Percentiles rank a stretch among this genome's conserved stretches.
These are phyloP conservation scores for Eospalax fontanierii DNA, from an alignment of 2,797 vertebrate genomes.

Conservation along the genomic window DNA sequence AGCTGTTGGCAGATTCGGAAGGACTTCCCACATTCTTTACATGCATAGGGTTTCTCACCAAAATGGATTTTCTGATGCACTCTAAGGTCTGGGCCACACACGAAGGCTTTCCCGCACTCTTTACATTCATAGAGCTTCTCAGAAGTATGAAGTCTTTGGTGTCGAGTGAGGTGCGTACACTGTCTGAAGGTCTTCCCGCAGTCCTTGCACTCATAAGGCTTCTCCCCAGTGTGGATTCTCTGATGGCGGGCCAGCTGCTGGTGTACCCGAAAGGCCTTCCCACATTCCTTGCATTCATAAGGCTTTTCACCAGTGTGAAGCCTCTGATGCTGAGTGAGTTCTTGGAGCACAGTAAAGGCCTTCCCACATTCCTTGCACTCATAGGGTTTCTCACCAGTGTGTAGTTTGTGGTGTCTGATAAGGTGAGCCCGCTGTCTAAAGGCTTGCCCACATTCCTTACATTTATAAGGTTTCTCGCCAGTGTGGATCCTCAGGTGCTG, in stretches of 20 bases:
- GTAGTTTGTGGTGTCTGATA: slow-evolving; percentile 82
- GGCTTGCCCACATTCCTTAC: slow-evolving; percentile 81
- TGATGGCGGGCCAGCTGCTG: slow-evolving; percentile 82
- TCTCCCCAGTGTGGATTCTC: slow-evolving; percentile 84
- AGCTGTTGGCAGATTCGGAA: slow-evolving; percentile 86
- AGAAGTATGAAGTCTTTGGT: slow-evolving; percentile 82
- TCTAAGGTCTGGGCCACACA: slow-evolving; percentile 85
- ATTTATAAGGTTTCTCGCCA: slow-evolving; percentile 82
- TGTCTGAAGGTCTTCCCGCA: slow-evolving; percentile 84
- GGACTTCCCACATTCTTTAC: slow-evolving; percentile 86
- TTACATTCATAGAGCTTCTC: slow-evolving; percentile 84
- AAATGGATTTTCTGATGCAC: slow-evolving; percentile 85
- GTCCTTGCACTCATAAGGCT: slow-evolving; percentile 83
- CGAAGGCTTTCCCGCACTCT: slow-evolving; percentile 85
- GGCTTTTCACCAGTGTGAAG: slow-evolving; percentile 86
- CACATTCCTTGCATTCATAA: slow-evolving; percentile 85
- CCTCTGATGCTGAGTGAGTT: slow-evolving; percentile 82
- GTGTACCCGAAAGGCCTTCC: slow-evolving; percentile 80
- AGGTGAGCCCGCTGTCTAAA: slow-evolving; percentile 83
- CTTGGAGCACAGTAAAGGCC: slow-evolving; percentile 81
- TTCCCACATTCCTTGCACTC: slow-evolving; percentile 84
- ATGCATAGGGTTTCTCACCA: slow-evolving; percentile 84
- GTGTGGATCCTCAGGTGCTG: slow-evolving; percentile 84
- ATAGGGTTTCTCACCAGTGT: slow-evolving; percentile 84
- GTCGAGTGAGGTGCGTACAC: slow-evolving; percentile 81